These are phyloP conservation scores for Dicentrarchus labrax DNA, from an alignment of 2,113 vertebrate species.

Conservation along the genomic window DNA sequence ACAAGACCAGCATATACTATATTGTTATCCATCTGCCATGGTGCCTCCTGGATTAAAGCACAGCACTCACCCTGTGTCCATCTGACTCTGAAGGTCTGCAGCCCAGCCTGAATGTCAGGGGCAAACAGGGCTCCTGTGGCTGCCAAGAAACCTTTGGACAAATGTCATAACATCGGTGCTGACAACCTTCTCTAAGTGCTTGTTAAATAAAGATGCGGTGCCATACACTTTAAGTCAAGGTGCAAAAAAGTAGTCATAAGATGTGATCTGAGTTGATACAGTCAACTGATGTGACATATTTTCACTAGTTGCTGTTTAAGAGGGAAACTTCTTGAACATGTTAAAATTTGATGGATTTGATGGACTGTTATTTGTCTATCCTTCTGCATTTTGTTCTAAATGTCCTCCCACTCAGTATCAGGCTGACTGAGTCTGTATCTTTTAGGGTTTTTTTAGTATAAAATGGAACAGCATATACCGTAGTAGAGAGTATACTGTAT, in stretches of 20 bases:
- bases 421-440: constrained; percentile 1
- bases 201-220: constrained; percentile 77
- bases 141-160: constrained; percentile 69
- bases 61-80: constrained; percentile 56
- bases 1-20: constrained; percentile 38
- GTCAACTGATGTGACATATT: constrained; percentile 39
- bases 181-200: constrained; percentile 75
- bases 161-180: constrained; percentile 76
- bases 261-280: constrained; percentile 30
- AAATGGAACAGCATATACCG: constrained; percentile 28
- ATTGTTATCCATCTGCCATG: constrained; percentile 52
- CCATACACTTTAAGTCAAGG: constrained; percentile 61
- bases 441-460: constrained; percentile 6
- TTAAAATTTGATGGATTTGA: constrained; percentile 18
- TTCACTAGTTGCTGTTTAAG: constrained; percentile 28
- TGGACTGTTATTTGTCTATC: too few relatives aligned
- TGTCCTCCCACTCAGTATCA: constrained; percentile 11
- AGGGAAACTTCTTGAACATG: constrained; percentile 5
- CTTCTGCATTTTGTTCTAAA: constrained; percentile 38
- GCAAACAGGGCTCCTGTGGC: constrained; percentile 55
- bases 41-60: constrained; percentile 61
- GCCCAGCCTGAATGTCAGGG: constrained; percentile 66
- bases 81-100: constrained; percentile 63
- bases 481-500: constrained; percentile 39
- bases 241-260: constrained; percentile 49